phyloP scores from a whole-genome alignment of 2,797 vertebrate genomes.

The Myotis myotis region DNA sequence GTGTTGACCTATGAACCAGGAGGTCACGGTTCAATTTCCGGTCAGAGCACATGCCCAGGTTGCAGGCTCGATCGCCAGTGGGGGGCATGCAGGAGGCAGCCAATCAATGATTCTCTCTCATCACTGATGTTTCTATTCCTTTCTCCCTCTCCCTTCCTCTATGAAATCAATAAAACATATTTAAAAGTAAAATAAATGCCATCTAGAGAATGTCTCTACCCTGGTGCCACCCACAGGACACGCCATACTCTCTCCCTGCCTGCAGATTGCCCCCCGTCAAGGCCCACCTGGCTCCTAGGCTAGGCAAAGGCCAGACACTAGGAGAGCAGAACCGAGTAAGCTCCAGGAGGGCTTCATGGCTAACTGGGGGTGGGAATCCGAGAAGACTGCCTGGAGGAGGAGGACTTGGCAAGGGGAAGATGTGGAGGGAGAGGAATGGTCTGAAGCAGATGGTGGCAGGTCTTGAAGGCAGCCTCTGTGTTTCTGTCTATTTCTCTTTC shows the following conservation, averaged over 20 bases:
- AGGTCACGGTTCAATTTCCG: too few relatives aligned
- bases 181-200: not conserved
- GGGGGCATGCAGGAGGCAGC: too few relatives aligned
- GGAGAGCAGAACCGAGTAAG: not conserved
- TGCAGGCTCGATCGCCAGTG: too few relatives aligned
- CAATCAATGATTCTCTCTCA: too few relatives aligned
- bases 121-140: too few relatives aligned
- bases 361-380: not conserved
- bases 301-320: not conserved
- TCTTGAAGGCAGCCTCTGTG: not conserved
- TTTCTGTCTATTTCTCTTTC: not conserved
- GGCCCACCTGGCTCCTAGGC: not conserved
- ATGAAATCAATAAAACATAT: too few relatives aligned
- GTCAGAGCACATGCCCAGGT: too few relatives aligned
- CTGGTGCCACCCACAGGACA: rapidly evolving
- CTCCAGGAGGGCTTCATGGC: not conserved
- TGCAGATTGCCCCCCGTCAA: not conserved
- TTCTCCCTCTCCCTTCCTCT: too few relatives aligned
- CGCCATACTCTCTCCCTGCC: not conserved
- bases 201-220: not conserved
- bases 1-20: too few relatives aligned
- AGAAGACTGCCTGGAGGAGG: slow-evolving; percentile 17
- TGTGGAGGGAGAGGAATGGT: not conserved
- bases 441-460: not conserved
- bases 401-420: not conserved